Percentiles rank a stretch among this genome's conserved stretches.
These are phyloP conservation scores for Python bivittatus DNA, from an alignment of 2,113 vertebrate genomes.

Conservation along the genomic window DNA sequence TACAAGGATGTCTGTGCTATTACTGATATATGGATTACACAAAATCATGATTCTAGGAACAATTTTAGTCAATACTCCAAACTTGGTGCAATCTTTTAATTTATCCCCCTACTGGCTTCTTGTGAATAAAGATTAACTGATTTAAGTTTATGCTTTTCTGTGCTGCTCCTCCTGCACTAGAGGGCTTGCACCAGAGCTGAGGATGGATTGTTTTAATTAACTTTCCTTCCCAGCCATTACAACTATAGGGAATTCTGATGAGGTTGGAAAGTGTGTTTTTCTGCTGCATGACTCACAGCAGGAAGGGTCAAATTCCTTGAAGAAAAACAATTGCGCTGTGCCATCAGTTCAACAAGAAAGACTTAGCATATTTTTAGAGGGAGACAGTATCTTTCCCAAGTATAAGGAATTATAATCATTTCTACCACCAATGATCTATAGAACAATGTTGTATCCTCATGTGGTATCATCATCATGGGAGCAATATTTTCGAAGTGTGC, in stretches of 20 bases:
- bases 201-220: neutral
- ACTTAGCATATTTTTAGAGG: neutral
- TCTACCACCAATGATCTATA: neutral
- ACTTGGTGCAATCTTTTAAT: neutral
- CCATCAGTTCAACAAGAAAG: neutral
- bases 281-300: neutral
- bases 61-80: neutral
- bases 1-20: neutral
- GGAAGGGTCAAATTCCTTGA: neutral
- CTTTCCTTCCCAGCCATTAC: neutral
- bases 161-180: accelerated
- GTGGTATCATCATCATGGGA: neutral
- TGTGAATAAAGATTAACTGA: neutral
- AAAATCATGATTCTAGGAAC: neutral
- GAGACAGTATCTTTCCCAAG: neutral
- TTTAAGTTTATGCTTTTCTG: neutral
- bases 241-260: neutral
- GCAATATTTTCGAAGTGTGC: neutral
- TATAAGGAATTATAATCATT: neutral
- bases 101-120: neutral
- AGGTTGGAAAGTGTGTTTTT: neutral
- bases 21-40: neutral
- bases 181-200: neutral
- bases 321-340: neutral
- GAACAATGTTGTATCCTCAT: neutral